These are phyloP conservation scores for Ferrisia virgata DNA, from an alignment of 2,888 invertebrate species.

Conservation along the genomic window DNA sequence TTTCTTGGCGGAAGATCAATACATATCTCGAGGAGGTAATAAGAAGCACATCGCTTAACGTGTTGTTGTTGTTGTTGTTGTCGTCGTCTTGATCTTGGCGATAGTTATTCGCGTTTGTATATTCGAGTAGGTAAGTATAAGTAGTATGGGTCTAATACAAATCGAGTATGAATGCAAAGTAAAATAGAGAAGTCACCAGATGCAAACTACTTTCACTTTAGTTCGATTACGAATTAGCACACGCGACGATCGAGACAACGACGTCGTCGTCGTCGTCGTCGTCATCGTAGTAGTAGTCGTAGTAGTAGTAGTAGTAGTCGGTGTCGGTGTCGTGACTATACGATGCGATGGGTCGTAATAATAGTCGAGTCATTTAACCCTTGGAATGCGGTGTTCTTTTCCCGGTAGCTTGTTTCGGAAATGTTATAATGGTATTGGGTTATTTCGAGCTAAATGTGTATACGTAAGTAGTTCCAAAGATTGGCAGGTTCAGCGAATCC, in stretches of 20 bases:
- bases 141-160: too few relatives aligned
- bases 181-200: background rate
- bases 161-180: background rate
- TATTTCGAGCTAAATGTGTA: too few relatives aligned
- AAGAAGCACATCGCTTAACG: background rate
- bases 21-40: background rate
- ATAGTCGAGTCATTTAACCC: background rate
- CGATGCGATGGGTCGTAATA: background rate
- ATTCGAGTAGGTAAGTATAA: background rate
- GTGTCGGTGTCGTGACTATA: background rate
- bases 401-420: background rate
- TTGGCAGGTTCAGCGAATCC: too few relatives aligned
- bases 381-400: background rate
- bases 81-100: background rate
- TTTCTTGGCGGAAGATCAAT: conserved; percentile 4
- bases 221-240: conserved; percentile 11
- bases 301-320: background rate
- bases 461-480: too few relatives aligned
- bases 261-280: background rate
- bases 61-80: too few relatives aligned
- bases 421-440: background rate
- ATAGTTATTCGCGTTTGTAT: background rate
- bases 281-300: background rate
- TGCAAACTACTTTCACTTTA: conserved; percentile 26
- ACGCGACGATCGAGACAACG: background rate